These are phyloP conservation scores for Crotalus horridus DNA, from an alignment of 2,113 vertebrate species.

Conservation along the genomic window DNA sequence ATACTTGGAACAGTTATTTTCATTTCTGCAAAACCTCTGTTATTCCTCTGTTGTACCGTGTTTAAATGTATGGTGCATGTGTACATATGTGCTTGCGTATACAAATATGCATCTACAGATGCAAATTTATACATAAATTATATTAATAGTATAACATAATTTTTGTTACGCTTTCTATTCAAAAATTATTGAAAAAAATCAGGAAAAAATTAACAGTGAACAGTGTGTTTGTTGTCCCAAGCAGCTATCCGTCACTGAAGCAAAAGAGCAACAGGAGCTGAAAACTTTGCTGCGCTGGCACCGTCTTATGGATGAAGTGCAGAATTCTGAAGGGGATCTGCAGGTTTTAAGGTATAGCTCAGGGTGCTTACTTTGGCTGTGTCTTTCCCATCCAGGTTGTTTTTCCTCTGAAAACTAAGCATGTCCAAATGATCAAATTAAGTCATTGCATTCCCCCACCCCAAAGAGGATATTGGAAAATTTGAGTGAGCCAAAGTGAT, in stretches of 20 bases:
- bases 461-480: neutral
- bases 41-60: neutral
- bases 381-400: neutral
- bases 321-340: conserved; percentile 84
- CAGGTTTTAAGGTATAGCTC: conserved; percentile 85
- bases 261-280: conserved; percentile 76
- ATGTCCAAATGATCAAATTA: conserved; percentile 23
- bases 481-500: neutral
- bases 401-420: neutral
- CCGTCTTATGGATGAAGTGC: conserved; percentile 85
- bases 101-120: neutral
- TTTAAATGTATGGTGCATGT: neutral
- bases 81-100: neutral
- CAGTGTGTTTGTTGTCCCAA: neutral
- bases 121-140: neutral
- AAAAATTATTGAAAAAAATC: neutral
- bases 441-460: conserved; percentile 5
- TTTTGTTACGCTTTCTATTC: neutral
- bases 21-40: neutral
- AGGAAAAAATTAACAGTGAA: neutral
- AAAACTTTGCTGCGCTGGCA: conserved; percentile 86
- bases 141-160: neutral
- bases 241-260: conserved; percentile 74
- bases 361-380: neutral
- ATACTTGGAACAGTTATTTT: neutral